phyloP scores from a whole-genome alignment of 64 coral and sea anemone genomes.

The Montipora foliosa region DNA sequence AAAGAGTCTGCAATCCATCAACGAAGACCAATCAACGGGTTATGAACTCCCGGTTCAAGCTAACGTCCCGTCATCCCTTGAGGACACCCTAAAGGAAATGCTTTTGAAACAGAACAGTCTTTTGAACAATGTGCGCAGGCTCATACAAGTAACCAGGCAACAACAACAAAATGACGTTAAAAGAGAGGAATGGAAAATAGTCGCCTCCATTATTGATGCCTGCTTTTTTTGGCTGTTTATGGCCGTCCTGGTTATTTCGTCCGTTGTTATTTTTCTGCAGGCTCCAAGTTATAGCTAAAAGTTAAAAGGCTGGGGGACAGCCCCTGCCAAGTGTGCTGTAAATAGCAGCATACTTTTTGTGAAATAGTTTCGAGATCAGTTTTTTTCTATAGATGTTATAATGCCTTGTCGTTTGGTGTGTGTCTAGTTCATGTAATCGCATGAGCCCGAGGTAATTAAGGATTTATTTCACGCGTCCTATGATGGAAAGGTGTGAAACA shows the following conservation, averaged over 20 bases:
- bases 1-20: conserved; percentile 28
- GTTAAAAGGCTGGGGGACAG: too few species aligned
- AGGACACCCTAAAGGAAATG: neutral
- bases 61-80: neutral
- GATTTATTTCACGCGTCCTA: too few species aligned
- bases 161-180: conserved; percentile 73
- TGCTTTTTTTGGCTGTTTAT: conserved; percentile 87
- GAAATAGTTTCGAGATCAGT: too few species aligned
- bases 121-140: conserved; percentile 56
- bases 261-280: conserved; percentile 78
- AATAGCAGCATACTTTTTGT: too few species aligned
- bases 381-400: too few species aligned
- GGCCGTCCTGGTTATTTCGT: conserved; percentile 60
- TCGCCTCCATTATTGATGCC: conserved; percentile 78
- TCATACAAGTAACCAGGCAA: conserved; percentile 41
- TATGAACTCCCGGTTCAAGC: neutral
- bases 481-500: too few species aligned
- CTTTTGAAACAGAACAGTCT: conserved; percentile 47
- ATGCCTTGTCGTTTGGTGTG: too few species aligned
- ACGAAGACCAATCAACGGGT: neutral
- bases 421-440: too few species aligned
- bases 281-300: conserved; percentile 49
- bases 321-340: too few species aligned
- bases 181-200: conserved; percentile 88
- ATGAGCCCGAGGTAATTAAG: too few species aligned